Conservation (phyloP, 1,140 invertebrate genomes). For the Saccostrea echinata region DNA sequence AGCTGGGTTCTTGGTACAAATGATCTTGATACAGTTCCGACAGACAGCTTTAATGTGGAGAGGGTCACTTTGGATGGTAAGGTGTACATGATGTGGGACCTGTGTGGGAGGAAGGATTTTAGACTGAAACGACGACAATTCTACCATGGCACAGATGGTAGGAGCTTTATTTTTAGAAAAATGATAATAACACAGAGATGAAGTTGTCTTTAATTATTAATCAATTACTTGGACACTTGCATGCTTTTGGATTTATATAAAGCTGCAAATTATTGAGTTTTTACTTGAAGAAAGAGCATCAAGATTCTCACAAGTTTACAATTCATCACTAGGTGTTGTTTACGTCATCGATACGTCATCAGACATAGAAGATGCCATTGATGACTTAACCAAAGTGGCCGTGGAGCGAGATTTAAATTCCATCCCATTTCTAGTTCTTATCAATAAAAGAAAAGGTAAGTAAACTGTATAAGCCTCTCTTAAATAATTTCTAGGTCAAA, state of each 20-base stretch:
- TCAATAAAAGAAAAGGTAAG: conserved; percentile 3
- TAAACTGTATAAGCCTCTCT: no score
- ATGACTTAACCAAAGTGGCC: not conserved
- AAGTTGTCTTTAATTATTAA: no score
- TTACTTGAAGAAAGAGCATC: no score
- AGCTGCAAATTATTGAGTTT: no score
- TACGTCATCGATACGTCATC: conserved; percentile 10
- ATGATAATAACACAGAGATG: no score
- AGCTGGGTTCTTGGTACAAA: conserved; percentile 41
- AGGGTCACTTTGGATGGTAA: not conserved
- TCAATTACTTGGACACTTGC: no score
- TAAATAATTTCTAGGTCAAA: no score
- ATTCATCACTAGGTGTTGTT: conserved; percentile 12
- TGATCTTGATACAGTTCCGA: conserved; percentile 39
- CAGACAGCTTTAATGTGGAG: conserved; percentile 54
- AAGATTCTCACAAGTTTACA: no score
- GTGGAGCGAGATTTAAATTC: not conserved
- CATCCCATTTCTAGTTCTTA: conserved; percentile 15
- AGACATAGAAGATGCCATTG: not conserved
- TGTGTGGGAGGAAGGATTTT: conserved; percentile 40
- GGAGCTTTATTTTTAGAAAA: not conserved
- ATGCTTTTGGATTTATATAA: no score
- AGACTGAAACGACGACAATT: conserved; percentile 48
- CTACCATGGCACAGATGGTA: conserved; percentile 54
- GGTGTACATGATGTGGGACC: conserved; percentile 51